Conservation (phyloP, 2,113 vertebrate genomes). For the Trematomus loennbergii region DNA sequence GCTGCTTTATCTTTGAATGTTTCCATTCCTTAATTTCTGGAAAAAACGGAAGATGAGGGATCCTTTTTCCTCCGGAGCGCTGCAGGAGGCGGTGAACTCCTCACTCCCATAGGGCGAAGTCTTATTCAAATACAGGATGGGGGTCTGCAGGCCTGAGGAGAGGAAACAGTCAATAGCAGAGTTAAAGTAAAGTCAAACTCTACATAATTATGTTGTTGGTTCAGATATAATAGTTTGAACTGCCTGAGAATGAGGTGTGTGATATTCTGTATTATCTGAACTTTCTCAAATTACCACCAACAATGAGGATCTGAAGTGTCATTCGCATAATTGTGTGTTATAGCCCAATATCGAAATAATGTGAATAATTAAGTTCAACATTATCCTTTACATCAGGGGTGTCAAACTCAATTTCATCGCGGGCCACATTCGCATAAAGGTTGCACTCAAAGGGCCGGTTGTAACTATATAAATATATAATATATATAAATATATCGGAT, state of each 20-base stretch:
- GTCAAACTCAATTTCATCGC: no score
- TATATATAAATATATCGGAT: no score
- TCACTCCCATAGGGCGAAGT: slow-evolving; percentile 52
- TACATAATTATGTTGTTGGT: not conserved
- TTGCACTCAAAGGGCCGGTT: no score
- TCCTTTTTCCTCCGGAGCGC: slow-evolving; percentile 75
- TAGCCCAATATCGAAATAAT: not conserved
- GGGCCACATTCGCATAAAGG: no score
- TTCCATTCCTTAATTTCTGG: slow-evolving; percentile 20
- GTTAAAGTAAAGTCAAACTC: not conserved
- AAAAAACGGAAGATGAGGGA: slow-evolving; percentile 65
- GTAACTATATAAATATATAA: no score
- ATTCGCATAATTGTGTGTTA: not conserved
- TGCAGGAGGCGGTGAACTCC: slow-evolving; percentile 69
- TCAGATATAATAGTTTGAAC: not conserved
- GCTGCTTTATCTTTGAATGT: slow-evolving; percentile 11
- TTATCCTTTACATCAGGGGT: not conserved
- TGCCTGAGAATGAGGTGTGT: not conserved
- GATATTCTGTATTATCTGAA: not conserved
- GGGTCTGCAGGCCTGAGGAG: slow-evolving; percentile 78
- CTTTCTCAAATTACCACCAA: not conserved
- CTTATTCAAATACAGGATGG: slow-evolving; percentile 58
- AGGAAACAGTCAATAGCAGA: not conserved
- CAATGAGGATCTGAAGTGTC: not conserved
- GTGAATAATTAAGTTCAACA: not conserved